A percentile compares a stretch with the other conserved stretches of the same genome.
phyloP scores from a whole-genome alignment of 1,140 invertebrate genomes.

The Rhysida immarginata region DNA sequence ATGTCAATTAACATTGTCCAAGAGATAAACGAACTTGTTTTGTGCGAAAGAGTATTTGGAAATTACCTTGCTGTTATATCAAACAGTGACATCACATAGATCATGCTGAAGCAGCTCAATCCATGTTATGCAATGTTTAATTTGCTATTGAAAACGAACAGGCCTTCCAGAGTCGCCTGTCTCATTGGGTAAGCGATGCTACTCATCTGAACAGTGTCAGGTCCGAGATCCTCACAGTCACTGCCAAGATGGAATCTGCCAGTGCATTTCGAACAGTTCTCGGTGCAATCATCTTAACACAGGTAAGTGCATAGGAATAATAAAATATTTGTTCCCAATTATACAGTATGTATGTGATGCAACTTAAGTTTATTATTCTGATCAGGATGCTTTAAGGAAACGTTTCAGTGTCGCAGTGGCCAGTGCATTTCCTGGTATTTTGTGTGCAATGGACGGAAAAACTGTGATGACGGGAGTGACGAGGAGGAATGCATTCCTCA shows the following conservation, averaged over 20 bases:
- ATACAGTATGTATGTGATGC: no score
- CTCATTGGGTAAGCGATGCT: conserved; percentile 56
- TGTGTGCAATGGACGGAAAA: conserved; percentile 22
- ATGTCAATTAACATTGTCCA: no score
- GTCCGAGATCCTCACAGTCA: conserved; percentile 56
- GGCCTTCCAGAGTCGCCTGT: conserved; percentile 43
- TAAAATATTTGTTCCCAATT: no score
- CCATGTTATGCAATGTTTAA: not conserved
- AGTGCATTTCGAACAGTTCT: conserved; percentile 45
- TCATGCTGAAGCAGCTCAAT: not conserved
- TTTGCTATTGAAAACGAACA: conserved; percentile 37
- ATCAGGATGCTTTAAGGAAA: conserved; percentile 58
- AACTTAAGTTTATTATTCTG: no score
- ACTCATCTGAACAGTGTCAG: conserved; percentile 58
- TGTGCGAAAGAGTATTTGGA: not conserved
- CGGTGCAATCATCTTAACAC: conserved; percentile 50
- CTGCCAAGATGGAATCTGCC: conserved; percentile 60
- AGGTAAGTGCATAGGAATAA: conserved; percentile 15
- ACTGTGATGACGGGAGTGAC: conserved; percentile 27
- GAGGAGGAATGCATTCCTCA: conserved; percentile 17
- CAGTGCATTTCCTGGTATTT: conserved; percentile 30
- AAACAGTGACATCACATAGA: not conserved
- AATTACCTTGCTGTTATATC: not conserved
- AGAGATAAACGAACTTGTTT: not conserved
- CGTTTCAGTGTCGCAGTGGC: conserved; percentile 47